Conservation (phyloP, 2,113 vertebrate genomes). For the Apodemus sylvaticus region DNA sequence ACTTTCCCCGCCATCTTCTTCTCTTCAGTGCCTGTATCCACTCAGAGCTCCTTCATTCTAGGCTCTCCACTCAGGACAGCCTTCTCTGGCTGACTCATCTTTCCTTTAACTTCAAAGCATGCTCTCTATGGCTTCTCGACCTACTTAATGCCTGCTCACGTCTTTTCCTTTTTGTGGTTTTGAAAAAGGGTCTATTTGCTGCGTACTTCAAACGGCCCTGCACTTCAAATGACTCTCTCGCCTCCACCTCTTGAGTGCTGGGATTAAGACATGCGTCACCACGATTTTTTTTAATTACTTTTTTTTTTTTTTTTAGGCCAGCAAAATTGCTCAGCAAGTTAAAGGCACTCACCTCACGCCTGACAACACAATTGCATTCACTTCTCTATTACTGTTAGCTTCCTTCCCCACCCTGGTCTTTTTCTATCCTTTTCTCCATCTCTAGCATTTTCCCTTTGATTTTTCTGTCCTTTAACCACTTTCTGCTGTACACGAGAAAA, state of each 20-base stretch:
- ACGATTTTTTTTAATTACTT: background rate
- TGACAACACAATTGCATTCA: background rate
- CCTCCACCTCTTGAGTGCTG: background rate
- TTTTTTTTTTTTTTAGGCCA: background rate
- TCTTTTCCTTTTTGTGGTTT: background rate
- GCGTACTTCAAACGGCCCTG: background rate
- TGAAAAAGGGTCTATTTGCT: background rate
- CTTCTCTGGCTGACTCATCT: background rate
- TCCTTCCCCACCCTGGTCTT: background rate
- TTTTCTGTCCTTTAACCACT: background rate
- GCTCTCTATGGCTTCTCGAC: background rate
- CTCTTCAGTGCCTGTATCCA: background rate
- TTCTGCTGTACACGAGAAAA: background rate
- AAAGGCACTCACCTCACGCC: background rate
- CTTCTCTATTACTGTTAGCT: background rate
- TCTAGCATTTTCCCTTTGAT: background rate
- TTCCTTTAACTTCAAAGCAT: background rate
- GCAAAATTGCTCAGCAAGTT: background rate
- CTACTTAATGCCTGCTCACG: background rate
- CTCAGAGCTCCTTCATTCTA: conserved; percentile 10
- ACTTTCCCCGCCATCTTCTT: background rate
- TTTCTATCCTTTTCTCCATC: background rate
- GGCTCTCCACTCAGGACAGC: background rate
- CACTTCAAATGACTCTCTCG: background rate
- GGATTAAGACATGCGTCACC: background rate